Evolutionary conservation across 2,797 vertebrate genomes (phyloP).

Genomic region (Pristis pectinata): DNA sequence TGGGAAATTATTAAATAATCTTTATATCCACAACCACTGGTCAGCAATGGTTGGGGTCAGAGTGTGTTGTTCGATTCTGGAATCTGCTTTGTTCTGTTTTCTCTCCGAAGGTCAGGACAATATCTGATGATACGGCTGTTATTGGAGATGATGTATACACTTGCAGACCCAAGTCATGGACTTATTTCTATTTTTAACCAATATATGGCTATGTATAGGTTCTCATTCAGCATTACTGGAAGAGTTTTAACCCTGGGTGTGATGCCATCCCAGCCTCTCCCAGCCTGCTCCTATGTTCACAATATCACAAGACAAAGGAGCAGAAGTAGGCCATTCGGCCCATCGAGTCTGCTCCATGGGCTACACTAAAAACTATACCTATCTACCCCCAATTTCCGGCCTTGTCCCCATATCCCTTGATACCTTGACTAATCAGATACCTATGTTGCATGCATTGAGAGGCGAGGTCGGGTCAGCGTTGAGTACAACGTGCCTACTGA

Average conservation of each 20-base stretch:
- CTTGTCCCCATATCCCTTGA: no score
- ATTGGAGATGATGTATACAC: constrained; percentile 10
- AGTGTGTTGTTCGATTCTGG: not conserved
- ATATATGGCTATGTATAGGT: not conserved
- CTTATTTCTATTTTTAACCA: constrained; percentile 19
- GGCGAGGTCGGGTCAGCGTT: not conserved
- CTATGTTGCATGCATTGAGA: not conserved
- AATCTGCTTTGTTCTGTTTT: not conserved
- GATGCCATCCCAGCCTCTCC: not conserved
- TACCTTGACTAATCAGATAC: no score
- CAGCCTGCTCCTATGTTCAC: no score
- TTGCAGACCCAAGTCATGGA: not conserved
- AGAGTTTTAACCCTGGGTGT: not conserved
- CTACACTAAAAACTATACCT: no score
- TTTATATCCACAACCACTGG: not conserved
- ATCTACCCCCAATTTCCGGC: no score
- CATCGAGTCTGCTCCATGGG: no score
- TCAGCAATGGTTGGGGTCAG: not conserved
- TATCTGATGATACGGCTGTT: not conserved
- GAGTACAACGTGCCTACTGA: not conserved
- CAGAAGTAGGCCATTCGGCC: no score
- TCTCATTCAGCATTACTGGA: not conserved
- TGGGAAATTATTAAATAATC: not conserved
- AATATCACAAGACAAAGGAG: no score
- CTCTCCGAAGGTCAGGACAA: not conserved